A percentile compares a stretch with the other conserved stretches of the same genome.
Conservation (phyloP, 1,140 invertebrate genomes). For the Lasaia peninsularis region DNA sequence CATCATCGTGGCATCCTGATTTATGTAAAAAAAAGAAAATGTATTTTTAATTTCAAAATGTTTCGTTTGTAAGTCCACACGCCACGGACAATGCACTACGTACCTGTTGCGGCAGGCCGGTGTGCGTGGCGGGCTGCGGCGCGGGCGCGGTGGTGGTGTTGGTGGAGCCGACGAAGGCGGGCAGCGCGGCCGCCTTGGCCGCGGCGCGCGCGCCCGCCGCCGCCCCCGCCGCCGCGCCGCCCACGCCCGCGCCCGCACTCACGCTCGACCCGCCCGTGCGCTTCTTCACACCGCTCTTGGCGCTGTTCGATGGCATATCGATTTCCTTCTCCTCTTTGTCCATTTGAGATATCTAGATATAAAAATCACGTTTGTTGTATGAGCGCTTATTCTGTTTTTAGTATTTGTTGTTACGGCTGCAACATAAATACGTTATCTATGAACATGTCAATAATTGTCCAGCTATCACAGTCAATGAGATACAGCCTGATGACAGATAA, state of each 20-base stretch:
- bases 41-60: too few species aligned
- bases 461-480: too few species aligned
- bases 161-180: conserved; percentile 69
- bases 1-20: too few species aligned
- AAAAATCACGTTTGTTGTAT: too few species aligned
- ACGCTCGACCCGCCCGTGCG: conserved; percentile 46
- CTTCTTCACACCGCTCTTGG: conserved; percentile 82
- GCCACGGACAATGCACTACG: not conserved
- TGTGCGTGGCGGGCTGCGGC: conserved; percentile 58
- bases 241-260: conserved; percentile 64
- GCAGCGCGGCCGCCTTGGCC: conserved; percentile 40
- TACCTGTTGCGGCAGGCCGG: conserved; percentile 68
- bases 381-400: too few species aligned
- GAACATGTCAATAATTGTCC: too few species aligned
- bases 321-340: conserved; percentile 93
- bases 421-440: too few species aligned
- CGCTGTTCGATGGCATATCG: conserved; percentile 85
- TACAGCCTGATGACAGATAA: too few species aligned
- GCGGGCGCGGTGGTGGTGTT: conserved; percentile 77
- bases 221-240: conserved; percentile 51
- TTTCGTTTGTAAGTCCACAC: too few species aligned
- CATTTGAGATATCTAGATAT: conserved; percentile 94
- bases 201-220: conserved; percentile 62
- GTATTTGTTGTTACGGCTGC: too few species aligned
- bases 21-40: too few species aligned